Conservation (phyloP, 2,113 vertebrate species). For the Myotis brandtii region DNA sequence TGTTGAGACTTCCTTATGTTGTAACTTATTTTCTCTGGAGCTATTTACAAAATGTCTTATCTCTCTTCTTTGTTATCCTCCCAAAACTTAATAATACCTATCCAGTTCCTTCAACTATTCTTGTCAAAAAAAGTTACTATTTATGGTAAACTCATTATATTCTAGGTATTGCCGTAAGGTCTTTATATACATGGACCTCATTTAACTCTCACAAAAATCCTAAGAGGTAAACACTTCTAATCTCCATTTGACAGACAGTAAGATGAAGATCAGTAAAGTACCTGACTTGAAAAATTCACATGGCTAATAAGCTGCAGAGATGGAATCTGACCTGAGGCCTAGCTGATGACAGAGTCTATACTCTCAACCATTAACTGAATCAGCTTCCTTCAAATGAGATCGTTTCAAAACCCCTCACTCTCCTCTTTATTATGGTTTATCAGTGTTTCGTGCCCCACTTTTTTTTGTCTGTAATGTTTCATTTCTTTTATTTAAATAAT, state of each 20-base stretch:
- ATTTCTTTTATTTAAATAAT: neutral
- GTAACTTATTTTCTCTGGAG: neutral
- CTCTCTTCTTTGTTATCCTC: neutral
- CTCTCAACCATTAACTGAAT: neutral
- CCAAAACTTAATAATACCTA: neutral
- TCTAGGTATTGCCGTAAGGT: neutral
- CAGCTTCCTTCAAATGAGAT: neutral
- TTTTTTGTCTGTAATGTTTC: neutral
- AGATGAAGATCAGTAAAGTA: slow-evolving; percentile 21
- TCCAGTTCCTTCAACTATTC: slow-evolving; percentile 9
- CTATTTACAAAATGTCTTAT: neutral
- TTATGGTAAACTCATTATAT: neutral
- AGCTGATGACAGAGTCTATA: neutral
- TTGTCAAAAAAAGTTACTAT: neutral
- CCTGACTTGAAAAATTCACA: slow-evolving; percentile 27
- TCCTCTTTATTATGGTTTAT: neutral
- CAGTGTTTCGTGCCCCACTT: neutral
- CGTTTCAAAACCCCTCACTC: slow-evolving; percentile 26
- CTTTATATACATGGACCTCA: neutral
- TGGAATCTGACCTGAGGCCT: neutral
- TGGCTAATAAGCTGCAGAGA: neutral
- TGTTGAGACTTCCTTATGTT: neutral
- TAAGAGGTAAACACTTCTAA: neutral
- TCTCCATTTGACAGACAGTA: neutral
- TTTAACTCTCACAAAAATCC: neutral